These are phyloP conservation scores for Entelurus aequoreus DNA, from an alignment of 2,113 vertebrate species.

Conservation along the genomic window DNA sequence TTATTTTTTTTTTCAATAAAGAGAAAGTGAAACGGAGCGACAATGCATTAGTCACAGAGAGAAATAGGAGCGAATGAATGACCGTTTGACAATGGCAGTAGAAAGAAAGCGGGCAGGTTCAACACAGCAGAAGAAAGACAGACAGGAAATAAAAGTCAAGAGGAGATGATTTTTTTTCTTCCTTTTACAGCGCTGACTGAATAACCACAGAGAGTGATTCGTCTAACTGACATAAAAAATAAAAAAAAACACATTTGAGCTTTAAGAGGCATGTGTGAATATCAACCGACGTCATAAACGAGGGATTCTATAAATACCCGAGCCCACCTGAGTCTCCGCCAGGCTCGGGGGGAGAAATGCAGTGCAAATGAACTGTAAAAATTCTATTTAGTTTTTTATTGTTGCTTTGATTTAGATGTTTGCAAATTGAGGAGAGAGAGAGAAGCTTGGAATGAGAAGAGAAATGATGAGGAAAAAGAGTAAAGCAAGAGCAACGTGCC, in stretches of 20 bases:
- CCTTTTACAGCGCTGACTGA: constrained; percentile 26
- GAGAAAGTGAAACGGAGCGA: constrained; percentile 14
- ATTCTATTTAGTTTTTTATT: neutral
- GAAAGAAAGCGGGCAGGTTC: constrained; percentile 6
- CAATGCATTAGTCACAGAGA: constrained; percentile 23
- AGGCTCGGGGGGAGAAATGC: constrained; percentile 23
- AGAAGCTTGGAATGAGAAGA: neutral
- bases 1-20: constrained; percentile 32
- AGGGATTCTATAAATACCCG: constrained; percentile 57
- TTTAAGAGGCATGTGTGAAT: constrained; percentile 57
- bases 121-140: constrained; percentile 5
- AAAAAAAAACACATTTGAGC: constrained; percentile 48
- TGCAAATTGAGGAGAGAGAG: neutral
- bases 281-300: constrained; percentile 47
- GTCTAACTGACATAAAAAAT: constrained; percentile 15
- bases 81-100: constrained; percentile 19
- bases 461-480: constrained; percentile 2
- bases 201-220: constrained; percentile 29
- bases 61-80: constrained; percentile 18
- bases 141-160: constrained; percentile 7
- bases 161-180: neutral
- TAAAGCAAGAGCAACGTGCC: constrained; percentile 14
- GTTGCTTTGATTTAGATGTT: constrained; percentile 2
- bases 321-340: constrained; percentile 58
- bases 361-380: constrained; percentile 50